Evolutionary conservation across 2,113 vertebrate genomes (phyloP), one percentile per base, ranked within the genome.

Genomic region (Coptodon rendalli): DNA sequence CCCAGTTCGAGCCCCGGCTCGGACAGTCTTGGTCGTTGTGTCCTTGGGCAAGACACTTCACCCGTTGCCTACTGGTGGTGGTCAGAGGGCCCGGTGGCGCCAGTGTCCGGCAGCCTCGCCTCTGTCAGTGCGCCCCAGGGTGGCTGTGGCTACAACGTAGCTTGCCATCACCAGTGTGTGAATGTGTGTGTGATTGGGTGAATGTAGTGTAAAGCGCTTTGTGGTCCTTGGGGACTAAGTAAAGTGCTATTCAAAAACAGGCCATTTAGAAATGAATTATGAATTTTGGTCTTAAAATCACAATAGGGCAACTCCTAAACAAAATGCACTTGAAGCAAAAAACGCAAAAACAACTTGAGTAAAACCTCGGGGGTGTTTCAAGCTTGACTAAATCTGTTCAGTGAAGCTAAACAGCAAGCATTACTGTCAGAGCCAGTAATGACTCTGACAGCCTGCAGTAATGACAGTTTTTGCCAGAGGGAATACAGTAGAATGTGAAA

Each of bases 1-100:
- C 6, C 53, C 53, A 5, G 22, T 27, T 56, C 2, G 11, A 27
- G 53, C 53, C 4, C 19, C 6, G 2, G 1, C 53, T 56, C 0
- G 1, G 54, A 56, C 11, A 7, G 54, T 56, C 54, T 56, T 2
- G 4, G 54, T 27, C 11, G 2, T 56, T 56, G 54, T 56, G 22
- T 56, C 22, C 22, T 56, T 56, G 54, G 54, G 22, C 54, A 56
- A 56, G 6, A 56, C 6, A 5, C 54, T 52, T 52, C 17, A 52
- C 17, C 54, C 2, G 22, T 56, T 56, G 54, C 2, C 54, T 56
- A 56, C 2, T 56, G 2, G 54, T 56, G 54, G 22, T 27, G 54
- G 54, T 14, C 54, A 56, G 22, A 52, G 50, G 17, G 8, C 8
- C 50, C 2, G 4, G 17, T 50, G 4, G 17, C 1, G 48, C 0